Percentiles rank a stretch among this genome's conserved stretches.
Evolutionary conservation across 2,888 invertebrate genomes (phyloP).

Genomic region (Metalampra italica): DNA sequence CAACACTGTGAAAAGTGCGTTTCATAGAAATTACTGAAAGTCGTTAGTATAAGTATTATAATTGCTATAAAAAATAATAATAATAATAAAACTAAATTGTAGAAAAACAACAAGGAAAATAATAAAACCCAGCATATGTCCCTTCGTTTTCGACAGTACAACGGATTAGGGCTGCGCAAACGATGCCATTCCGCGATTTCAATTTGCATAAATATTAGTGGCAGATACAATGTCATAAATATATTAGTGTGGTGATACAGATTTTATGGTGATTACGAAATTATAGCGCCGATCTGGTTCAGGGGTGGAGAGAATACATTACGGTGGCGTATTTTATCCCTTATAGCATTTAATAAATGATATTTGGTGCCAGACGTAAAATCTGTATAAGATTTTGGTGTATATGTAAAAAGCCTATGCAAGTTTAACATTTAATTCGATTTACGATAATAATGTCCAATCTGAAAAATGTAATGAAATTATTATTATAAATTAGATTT

Average conservation of each 20-base stretch:
- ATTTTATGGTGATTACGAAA: slow-evolving; percentile 77
- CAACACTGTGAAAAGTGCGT: too few species aligned
- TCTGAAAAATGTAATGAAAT: too few species aligned
- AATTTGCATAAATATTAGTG: slow-evolving; percentile 79
- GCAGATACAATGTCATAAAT: slow-evolving; percentile 72
- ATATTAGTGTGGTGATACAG: slow-evolving; percentile 75
- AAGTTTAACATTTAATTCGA: too few species aligned
- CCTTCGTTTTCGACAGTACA: slow-evolving; percentile 34
- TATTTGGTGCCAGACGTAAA: slow-evolving; percentile 5
- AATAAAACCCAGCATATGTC: slow-evolving; percentile 54
- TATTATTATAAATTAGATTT: too few species aligned
- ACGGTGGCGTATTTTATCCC: slow-evolving; percentile 15
- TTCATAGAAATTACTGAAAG: too few species aligned
- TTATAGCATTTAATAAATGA: slow-evolving; percentile 12
- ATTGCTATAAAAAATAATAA: too few species aligned
- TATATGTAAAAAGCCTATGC: neutral
- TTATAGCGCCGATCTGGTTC: slow-evolving; percentile 50
- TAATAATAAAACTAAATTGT: neutral
- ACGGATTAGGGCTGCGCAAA: slow-evolving; percentile 66
- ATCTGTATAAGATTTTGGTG: neutral
- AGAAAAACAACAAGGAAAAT: slow-evolving; percentile 16
- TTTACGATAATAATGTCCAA: too few species aligned
- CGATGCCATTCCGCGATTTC: slow-evolving; percentile 73
- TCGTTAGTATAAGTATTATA: too few species aligned
- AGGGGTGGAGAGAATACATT: slow-evolving; percentile 43